These are phyloP conservation scores for Saccopteryx bilineata DNA, from an alignment of 2,113 vertebrate species.

Conservation along the genomic window DNA sequence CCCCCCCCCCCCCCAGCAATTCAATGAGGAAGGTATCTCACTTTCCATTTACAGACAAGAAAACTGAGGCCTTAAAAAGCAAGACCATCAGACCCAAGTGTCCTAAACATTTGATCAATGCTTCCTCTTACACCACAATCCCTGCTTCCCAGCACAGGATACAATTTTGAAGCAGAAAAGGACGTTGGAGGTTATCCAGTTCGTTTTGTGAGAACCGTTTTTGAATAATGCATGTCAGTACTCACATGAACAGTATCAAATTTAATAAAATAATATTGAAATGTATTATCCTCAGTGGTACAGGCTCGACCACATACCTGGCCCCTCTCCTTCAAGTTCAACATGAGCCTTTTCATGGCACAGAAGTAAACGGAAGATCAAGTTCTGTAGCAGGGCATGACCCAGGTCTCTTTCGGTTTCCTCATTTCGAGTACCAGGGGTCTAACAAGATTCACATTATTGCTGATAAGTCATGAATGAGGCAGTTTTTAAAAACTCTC, in stretches of 20 bases:
- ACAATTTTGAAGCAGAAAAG: background rate
- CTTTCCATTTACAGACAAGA: background rate
- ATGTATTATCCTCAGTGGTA: background rate
- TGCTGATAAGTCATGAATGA: background rate
- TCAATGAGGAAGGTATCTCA: background rate
- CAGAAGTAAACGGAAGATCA: slow-evolving; percentile 37
- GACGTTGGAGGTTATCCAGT: background rate
- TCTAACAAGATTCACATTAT: slow-evolving; percentile 2
- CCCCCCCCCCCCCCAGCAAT: background rate
- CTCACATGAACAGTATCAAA: background rate
- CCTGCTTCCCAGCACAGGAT: too few relatives aligned
- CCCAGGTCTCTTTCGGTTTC: background rate
- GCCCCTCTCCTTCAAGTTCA: background rate
- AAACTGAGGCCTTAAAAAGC: background rate
- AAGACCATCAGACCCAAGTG: background rate
- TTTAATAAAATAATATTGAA: slow-evolving; percentile 30
- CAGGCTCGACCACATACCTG: background rate
- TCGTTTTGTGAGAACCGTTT: background rate
- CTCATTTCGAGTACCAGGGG: background rate
- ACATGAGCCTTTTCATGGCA: background rate
- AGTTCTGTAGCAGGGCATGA: background rate
- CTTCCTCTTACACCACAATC: background rate
- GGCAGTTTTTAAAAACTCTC: slow-evolving; percentile 35
- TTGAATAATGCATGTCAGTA: background rate
- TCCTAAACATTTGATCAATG: background rate